Conservation (phyloP, 2,888 invertebrate genomes). For the Tethea ocularis region DNA sequence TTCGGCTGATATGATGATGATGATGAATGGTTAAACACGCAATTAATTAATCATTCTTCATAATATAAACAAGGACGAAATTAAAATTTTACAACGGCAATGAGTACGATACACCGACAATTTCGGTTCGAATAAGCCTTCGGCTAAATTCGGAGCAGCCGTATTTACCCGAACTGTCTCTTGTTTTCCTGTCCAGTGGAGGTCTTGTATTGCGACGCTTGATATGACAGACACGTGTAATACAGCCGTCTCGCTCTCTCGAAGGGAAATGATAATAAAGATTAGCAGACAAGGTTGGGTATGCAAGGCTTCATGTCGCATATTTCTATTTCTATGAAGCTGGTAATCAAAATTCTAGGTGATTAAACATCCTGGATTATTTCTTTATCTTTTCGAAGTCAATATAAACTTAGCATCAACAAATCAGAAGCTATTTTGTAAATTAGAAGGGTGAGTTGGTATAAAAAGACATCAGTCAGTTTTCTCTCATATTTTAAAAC, state of each 20-base stretch:
- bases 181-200: slow-evolving; percentile 19
- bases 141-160: slow-evolving; percentile 23
- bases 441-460: too few species aligned
- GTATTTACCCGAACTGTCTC: slow-evolving; percentile 18
- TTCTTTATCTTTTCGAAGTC: too few species aligned
- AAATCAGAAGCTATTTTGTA: too few species aligned
- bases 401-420: too few species aligned
- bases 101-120: slow-evolving; percentile 6
- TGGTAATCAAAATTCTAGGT: not conserved
- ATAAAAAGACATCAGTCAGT: too few species aligned
- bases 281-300: slow-evolving; percentile 9
- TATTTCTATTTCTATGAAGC: slow-evolving; percentile 5
- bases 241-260: slow-evolving; percentile 5
- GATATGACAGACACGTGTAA: slow-evolving; percentile 1
- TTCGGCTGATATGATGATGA: too few species aligned
- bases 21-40: too few species aligned
- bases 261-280: slow-evolving; percentile 7
- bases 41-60: not conserved
- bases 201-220: slow-evolving; percentile 12
- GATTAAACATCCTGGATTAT: too few species aligned
- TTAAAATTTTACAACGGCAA: slow-evolving; percentile 16
- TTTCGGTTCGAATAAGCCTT: slow-evolving; percentile 26
- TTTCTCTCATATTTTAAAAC: too few species aligned
- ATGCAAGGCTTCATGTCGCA: slow-evolving; percentile 10
- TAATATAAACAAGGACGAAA: slow-evolving; percentile 9